phyloP scores from a whole-genome alignment of 2,888 invertebrate genomes.

The Polydrusus tereticollis region DNA sequence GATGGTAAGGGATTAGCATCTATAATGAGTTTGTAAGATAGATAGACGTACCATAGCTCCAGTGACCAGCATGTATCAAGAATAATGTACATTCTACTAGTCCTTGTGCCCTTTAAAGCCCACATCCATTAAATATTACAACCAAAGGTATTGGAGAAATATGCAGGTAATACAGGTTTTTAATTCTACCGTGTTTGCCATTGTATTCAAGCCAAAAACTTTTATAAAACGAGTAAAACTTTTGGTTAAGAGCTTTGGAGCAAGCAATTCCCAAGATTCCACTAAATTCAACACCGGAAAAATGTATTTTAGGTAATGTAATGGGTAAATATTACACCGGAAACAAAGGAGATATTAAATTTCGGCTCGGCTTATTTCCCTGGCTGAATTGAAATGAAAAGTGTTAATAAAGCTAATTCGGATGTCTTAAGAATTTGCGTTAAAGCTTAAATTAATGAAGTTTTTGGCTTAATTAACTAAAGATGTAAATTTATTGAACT shows the following conservation, averaged over 20 bases:
- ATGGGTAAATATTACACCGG: conserved; percentile 1
- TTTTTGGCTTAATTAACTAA: background rate
- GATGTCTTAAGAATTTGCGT: background rate
- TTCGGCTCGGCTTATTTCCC: background rate
- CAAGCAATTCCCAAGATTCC: background rate
- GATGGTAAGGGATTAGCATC: too few species aligned
- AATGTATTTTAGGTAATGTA: background rate
- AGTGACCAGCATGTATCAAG: too few species aligned
- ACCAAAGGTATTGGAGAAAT: too few species aligned
- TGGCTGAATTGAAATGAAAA: background rate
- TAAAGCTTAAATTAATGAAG: background rate
- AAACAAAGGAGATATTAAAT: conserved; percentile 8
- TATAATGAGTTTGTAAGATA: too few species aligned
- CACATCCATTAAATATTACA: background rate
- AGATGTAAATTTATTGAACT: conserved; percentile 9
- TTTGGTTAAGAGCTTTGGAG: background rate
- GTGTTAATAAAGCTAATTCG: conserved; percentile 6
- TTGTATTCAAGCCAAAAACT: too few species aligned
- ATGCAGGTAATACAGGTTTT: background rate
- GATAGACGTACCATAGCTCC: too few species aligned
- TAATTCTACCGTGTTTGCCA: background rate
- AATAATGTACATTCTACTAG: too few species aligned
- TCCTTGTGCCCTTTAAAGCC: too few species aligned
- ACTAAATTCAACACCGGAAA: conserved; percentile 1
- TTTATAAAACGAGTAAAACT: too few species aligned